Evolutionary conservation across 2,888 invertebrate species (phyloP).

Genomic region (Mythimna vitellina): DNA sequence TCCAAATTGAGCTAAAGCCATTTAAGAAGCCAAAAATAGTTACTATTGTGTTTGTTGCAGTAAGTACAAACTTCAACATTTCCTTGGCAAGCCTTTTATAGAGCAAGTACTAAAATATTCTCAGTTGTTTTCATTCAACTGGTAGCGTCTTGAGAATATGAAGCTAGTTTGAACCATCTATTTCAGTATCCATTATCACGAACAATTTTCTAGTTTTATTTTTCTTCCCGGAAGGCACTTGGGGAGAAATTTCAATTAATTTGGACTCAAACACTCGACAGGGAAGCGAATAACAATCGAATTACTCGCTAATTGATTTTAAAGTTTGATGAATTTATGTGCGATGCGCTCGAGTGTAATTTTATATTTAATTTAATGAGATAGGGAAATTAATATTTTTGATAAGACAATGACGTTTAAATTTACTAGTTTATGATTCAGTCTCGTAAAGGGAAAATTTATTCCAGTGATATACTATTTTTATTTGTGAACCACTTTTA

Average conservation of each 20-base stretch:
- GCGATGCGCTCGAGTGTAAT: constrained; percentile 33
- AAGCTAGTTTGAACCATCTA: constrained; percentile 12
- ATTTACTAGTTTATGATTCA: too few relatives aligned
- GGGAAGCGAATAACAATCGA: constrained; percentile 49
- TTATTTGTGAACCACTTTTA: too few relatives aligned
- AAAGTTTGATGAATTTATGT: constrained; percentile 58
- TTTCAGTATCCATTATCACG: constrained; percentile 23
- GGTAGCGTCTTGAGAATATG: constrained; percentile 23
- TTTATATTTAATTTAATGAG: constrained; percentile 26
- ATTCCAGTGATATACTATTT: too few relatives aligned
- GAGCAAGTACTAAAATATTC: constrained; percentile 6
- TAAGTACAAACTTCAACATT: neutral
- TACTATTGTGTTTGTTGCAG: neutral
- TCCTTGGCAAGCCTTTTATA: constrained; percentile 6
- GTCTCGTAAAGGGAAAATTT: too few relatives aligned
- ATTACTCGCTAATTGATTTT: constrained; percentile 60
- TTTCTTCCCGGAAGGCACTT: constrained; percentile 27
- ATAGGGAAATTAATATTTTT: neutral
- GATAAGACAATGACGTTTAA: neutral
- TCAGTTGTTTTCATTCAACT: constrained; percentile 33
- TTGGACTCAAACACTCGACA: constrained; percentile 56
- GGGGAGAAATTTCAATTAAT: constrained; percentile 63
- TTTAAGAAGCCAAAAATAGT: neutral
- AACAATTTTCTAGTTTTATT: constrained; percentile 40
- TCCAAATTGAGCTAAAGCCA: neutral